Conservation (phyloP, 2,888 invertebrate genomes). For the Tiphia femorata region DNA sequence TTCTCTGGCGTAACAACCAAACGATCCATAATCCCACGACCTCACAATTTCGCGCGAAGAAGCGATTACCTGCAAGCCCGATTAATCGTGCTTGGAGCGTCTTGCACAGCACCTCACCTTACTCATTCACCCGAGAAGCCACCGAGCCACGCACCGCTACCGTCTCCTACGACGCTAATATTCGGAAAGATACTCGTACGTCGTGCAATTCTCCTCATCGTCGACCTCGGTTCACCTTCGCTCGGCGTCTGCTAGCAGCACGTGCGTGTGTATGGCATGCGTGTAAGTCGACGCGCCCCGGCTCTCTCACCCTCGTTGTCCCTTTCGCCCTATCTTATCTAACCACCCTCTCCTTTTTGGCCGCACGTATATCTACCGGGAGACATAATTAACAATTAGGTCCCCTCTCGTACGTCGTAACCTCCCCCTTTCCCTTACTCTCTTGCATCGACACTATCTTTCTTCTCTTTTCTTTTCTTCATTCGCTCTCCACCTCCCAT, state of each 20-base stretch:
- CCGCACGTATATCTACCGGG: constrained; percentile 13
- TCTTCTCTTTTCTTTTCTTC: background rate
- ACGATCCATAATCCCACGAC: too few species aligned
- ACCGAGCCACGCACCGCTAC: background rate
- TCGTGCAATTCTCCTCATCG: background rate
- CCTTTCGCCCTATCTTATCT: too few species aligned
- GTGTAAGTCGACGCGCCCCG: constrained; percentile 6
- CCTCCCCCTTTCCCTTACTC: background rate
- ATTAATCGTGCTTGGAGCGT: too few species aligned
- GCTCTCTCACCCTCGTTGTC: background rate
- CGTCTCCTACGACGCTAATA: background rate
- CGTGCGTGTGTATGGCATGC: background rate
- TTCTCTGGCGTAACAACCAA: too few species aligned
- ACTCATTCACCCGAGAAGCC: too few species aligned
- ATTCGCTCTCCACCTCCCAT: background rate
- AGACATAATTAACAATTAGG: constrained; percentile 44
- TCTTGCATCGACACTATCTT: background rate
- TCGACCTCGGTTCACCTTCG: too few species aligned
- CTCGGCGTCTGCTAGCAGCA: background rate
- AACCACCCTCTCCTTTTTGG: background rate
- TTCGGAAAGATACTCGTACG: background rate
- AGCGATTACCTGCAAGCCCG: too few species aligned
- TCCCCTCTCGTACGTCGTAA: constrained; percentile 19
- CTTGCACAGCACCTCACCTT: background rate
- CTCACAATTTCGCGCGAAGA: too few species aligned